Percentiles rank a stretch among this genome's conserved stretches.
These are phyloP conservation scores for Pentalonia nigronervosa DNA, from an alignment of 1,140 invertebrate genomes.

Conservation along the genomic window DNA sequence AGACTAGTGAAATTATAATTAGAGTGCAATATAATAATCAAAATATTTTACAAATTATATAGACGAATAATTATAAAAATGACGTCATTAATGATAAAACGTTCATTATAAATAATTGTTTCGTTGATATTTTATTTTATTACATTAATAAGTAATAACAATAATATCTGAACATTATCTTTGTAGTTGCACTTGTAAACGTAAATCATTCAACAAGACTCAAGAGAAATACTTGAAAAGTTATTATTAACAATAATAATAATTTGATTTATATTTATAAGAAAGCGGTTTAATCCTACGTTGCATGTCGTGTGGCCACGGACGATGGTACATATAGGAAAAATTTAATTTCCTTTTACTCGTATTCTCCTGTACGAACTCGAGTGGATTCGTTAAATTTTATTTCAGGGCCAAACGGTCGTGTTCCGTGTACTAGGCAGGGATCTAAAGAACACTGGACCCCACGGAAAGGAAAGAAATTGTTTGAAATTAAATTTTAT, in stretches of 20 bases:
- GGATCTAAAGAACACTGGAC: neutral
- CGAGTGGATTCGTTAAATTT: neutral
- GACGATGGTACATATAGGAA: neutral
- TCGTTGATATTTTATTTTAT: neutral
- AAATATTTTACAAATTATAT: neutral
- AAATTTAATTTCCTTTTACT: neutral
- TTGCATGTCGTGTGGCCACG: neutral
- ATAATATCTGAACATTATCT: neutral
- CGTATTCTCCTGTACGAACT: neutral
- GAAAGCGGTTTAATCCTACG: neutral
- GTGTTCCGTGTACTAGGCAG: neutral
- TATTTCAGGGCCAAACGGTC: neutral
- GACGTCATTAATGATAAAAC: neutral
- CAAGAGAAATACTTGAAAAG: neutral
- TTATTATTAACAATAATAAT: neutral
- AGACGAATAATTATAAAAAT: neutral
- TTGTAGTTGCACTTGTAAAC: neutral
- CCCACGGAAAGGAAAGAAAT: neutral
- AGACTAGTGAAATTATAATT: neutral
- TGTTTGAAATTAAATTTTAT: neutral
- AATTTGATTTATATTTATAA: constrained; percentile 1
- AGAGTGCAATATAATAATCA: neutral
- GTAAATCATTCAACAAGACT: neutral
- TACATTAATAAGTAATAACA: neutral
- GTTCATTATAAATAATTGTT: neutral